Base-by-base conservation (phyloP, 1,140 invertebrate species). In the Drosophila sturtevanti region DNA sequence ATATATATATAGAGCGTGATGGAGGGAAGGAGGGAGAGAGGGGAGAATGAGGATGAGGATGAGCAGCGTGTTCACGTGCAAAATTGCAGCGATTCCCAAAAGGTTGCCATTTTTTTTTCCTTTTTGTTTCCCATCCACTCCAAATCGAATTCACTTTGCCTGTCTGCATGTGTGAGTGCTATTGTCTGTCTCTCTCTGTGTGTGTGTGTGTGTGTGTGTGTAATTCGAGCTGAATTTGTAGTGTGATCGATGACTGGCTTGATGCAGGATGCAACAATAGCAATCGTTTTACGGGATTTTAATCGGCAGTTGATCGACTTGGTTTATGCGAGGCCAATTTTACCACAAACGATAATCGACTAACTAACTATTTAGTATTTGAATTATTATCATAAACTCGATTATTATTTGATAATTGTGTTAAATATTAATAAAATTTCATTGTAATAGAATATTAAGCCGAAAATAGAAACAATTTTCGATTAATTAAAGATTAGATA, bases 11-110 rank as follows among this genome's bases (percentile, higher is more conserved):
- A 31, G 6, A 31, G 7, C n/a, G 6, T 4, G 6, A 31, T 24
- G 37, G 27, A 22, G 52, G 9, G 14, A 27, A 51, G 14, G 18
- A 16, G 22, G 64, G 38, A 16, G 14, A 24, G n/a, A 44, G 10
- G 61, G 18, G 48, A 24, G 11, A 6, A 6, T 35, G 62, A 21
- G 21, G 59, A 59, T 27, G 69, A 81, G 54, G 27, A 81, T 67
- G 67, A 77, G 68, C 70, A 78, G 82, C 68, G 82, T 87, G 82
- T 89, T 87, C 82, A 87, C 82, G 82, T 89, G 82, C 84, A 87
- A 87, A 87, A 87, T 89, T 87, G 82, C 82, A 82, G 66, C 82
- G 74, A 87, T 89, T 87, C 82, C 84, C 82, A 27, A 68, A 61
- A 62, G 74, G 77, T 78, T 81, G 41, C 69, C 68, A 55, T 63